Evolutionary conservation across 2,888 invertebrate genomes (phyloP).

Genomic region (Tillus elongatus): DNA sequence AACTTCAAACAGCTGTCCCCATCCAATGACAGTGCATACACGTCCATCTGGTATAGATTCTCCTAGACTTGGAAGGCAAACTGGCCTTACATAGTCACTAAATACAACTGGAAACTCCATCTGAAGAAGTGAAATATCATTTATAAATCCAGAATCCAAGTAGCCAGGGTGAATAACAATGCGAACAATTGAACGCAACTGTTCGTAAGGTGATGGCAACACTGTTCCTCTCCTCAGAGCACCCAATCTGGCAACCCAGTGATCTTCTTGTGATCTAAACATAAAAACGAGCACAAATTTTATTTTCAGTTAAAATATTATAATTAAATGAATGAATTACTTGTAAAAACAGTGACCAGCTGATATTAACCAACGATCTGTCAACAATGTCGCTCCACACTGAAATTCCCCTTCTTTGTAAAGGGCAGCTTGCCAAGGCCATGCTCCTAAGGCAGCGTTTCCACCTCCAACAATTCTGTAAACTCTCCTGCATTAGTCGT

Average conservation of each 20-base stretch:
- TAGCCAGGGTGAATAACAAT: constrained; percentile 67
- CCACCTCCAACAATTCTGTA: constrained; percentile 73
- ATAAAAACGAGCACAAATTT: constrained; percentile 33
- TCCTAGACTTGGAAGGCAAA: constrained; percentile 55
- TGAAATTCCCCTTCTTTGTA: constrained; percentile 79
- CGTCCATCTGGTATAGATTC: constrained; percentile 53
- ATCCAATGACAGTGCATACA: constrained; percentile 69
- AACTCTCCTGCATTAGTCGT: constrained; percentile 30
- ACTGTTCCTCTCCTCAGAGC: constrained; percentile 62
- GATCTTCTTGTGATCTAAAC: constrained; percentile 62
- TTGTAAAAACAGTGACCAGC: constrained; percentile 74
- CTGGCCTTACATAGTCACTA: constrained; percentile 56
- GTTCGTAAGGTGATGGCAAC: constrained; percentile 68
- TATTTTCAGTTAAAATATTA: too few relatives aligned
- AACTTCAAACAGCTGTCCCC: constrained; percentile 73
- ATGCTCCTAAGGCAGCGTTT: constrained; percentile 65
- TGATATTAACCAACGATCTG: constrained; percentile 63
- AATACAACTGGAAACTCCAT: constrained; percentile 51
- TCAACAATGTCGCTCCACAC: constrained; percentile 68
- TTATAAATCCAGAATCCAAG: constrained; percentile 65
- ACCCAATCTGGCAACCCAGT: constrained; percentile 74
- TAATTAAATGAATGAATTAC: too few relatives aligned
- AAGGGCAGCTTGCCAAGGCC: constrained; percentile 82
- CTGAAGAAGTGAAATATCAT: constrained; percentile 65
- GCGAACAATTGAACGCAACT: constrained; percentile 53